These are phyloP conservation scores for Nerophis lumbriciformis DNA, from an alignment of 2,113 vertebrate species.

Conservation along the genomic window DNA sequence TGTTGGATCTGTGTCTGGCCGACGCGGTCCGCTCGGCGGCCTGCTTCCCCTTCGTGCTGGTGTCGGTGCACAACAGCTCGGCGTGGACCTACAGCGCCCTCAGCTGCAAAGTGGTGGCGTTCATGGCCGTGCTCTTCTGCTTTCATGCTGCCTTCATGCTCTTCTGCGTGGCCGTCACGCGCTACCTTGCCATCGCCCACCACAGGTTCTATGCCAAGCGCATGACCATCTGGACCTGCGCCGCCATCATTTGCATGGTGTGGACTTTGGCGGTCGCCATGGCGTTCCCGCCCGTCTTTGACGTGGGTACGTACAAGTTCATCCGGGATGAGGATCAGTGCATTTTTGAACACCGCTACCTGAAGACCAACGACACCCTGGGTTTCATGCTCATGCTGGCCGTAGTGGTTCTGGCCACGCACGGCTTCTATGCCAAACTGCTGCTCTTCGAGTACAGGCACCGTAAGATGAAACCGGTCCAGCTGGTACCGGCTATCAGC, in stretches of 20 bases:
- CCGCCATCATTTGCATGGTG: constrained; percentile 90
- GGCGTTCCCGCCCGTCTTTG: constrained; percentile 90
- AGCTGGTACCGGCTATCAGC: constrained; percentile 91
- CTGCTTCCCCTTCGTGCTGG: constrained; percentile 90
- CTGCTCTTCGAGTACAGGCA: constrained; percentile 90
- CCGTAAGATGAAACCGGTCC: constrained; percentile 93
- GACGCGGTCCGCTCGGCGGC: constrained; percentile 87
- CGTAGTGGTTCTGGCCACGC: constrained; percentile 87
- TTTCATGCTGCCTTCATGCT: constrained; percentile 95
- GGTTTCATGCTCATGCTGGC: constrained; percentile 95
- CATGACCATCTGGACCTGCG: constrained; percentile 93
- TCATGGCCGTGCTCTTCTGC: constrained; percentile 91
- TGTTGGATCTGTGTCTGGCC: constrained; percentile 89
- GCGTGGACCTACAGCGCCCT: constrained; percentile 88
- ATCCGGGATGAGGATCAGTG: constrained; percentile 91
- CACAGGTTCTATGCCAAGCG: constrained; percentile 92
- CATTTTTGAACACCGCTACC: constrained; percentile 93
- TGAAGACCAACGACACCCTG: constrained; percentile 92
- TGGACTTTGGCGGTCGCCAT: constrained; percentile 92
- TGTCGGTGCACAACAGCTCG: constrained; percentile 87
- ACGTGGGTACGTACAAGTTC: constrained; percentile 92
- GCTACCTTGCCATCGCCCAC: constrained; percentile 93
- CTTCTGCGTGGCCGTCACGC: constrained; percentile 90
- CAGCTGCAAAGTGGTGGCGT: constrained; percentile 92
- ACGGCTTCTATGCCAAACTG: constrained; percentile 90